These are phyloP conservation scores for Centruroides vittatus DNA, from an alignment of 1,140 invertebrate genomes.

Conservation along the genomic window DNA sequence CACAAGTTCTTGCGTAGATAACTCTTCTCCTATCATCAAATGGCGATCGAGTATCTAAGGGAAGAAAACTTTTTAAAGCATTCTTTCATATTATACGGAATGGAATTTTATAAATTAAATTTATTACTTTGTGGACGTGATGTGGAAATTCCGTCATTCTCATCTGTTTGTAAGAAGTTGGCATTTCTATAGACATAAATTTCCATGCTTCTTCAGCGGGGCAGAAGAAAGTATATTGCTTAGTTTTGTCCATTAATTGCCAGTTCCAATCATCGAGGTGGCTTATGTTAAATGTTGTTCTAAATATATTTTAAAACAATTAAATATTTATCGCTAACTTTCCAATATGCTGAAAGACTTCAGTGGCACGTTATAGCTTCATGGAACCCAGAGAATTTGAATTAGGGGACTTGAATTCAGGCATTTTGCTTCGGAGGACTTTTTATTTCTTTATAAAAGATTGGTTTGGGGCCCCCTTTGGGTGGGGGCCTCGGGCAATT, in stretches of 20 bases:
- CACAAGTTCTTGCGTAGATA: constrained; percentile 14
- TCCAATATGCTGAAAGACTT: too few species aligned
- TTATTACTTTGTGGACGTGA: constrained; percentile 12
- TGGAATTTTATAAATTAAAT: not conserved
- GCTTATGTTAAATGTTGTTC: constrained; percentile 10
- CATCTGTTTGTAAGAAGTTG: constrained; percentile 20
- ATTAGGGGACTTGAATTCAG: too few species aligned
- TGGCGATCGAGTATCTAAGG: constrained; percentile 16
- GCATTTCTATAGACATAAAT: constrained; percentile 19
- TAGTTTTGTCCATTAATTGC: constrained; percentile 42
- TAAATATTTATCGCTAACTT: too few species aligned
- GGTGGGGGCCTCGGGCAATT: too few species aligned
- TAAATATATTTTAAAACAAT: not conserved
- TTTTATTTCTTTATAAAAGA: too few species aligned
- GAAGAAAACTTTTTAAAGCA: not conserved
- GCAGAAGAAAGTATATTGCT: constrained; percentile 77
- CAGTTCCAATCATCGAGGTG: constrained; percentile 49
- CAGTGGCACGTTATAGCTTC: too few species aligned
- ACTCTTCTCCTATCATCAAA: constrained; percentile 12
- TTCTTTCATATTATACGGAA: not conserved
- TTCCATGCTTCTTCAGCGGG: constrained; percentile 72
- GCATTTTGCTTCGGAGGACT: too few species aligned
- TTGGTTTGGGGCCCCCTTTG: too few species aligned
- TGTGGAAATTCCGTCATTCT: constrained; percentile 11
- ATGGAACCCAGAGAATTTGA: too few species aligned